Evolutionary conservation across 2,113 vertebrate genomes (phyloP), one percentile per base, ranked within the genome.

Genomic region (Campylorhamphus procurvoides): DNA sequence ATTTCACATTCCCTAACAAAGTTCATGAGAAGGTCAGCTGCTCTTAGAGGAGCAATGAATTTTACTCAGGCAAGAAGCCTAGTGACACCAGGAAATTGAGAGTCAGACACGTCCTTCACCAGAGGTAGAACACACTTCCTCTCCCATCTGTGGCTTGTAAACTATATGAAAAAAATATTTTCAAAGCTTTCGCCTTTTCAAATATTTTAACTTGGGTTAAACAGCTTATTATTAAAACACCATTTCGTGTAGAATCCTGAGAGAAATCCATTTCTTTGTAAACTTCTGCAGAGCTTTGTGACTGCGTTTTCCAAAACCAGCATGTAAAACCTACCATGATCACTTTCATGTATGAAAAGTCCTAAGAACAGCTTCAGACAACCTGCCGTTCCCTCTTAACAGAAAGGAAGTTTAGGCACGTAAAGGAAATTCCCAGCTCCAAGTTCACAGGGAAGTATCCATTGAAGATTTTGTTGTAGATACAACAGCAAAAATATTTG

Each of bases 1-100:
- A 79, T 91, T 95, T 81, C 85, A 18, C 66, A 20, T 93, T 84
- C 55, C 77, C 56, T 94, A 55, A 68, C 46, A 58, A 85, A 95
- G 92, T 73, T 97, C 71, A 78, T 35, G 28, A 66, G 58, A 63
- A 90, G 72, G 72, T 87, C 77, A 74, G 62, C 56, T 0, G 0
- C 67, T 80, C 35, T 91, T 78, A 24, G 86, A 72, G 49, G 46
- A 95, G 66, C 63, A 91, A 40, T 88, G n/a, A 79, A 76, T 94
- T 80, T 85, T 22, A 85, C 71, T 83, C 55, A 83, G 35, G 14
- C 59, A 80, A 75, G 91, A 80, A 77, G 23, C 59, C 42, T 44
- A 28, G 24, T 68, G 66, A 87, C 73, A 84, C 27, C 44, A 89
- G 77, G 69, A 89, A 92, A 62, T 4, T 19, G 31, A 53, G 33